Percentiles rank a stretch among this genome's conserved stretches.
These are phyloP conservation scores for Strix occidentalis DNA, from an alignment of 2,797 vertebrate genomes.

Conservation along the genomic window DNA sequence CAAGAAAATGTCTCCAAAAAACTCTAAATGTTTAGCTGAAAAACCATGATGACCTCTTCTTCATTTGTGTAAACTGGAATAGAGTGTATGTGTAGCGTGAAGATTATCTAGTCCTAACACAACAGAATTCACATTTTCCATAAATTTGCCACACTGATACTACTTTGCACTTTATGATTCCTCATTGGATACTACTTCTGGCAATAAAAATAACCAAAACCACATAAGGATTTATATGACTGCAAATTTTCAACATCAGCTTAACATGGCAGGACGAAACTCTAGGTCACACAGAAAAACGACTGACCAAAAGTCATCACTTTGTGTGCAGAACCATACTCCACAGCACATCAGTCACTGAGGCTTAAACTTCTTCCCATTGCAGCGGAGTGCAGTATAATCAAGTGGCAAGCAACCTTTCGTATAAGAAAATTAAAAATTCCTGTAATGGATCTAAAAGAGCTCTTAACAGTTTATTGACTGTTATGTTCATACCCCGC, in stretches of 20 bases:
- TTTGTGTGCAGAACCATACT: background rate
- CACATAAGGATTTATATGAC: background rate
- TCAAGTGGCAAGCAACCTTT: background rate
- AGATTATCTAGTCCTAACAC: background rate
- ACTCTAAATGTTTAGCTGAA: background rate
- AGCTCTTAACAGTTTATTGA: background rate
- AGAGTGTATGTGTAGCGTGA: background rate
- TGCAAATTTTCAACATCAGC: background rate
- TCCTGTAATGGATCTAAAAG: background rate
- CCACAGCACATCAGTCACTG: background rate
- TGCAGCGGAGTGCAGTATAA: accelerated
- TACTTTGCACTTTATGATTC: background rate
- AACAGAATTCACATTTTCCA: background rate
- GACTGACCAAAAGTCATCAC: no score
- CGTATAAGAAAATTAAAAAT: accelerated
- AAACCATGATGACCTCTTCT: background rate
- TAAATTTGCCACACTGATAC: background rate
- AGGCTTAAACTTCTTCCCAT: no score
- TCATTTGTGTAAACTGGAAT: background rate
- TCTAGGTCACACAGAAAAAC: accelerated
- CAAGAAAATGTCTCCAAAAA: background rate
- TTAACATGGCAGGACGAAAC: background rate
- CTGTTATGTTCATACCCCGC: accelerated
- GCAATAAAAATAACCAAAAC: background rate
- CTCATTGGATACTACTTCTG: background rate